These are phyloP conservation scores for Spilosoma lubricipeda DNA, from an alignment of 2,888 invertebrate genomes.

Conservation along the genomic window DNA sequence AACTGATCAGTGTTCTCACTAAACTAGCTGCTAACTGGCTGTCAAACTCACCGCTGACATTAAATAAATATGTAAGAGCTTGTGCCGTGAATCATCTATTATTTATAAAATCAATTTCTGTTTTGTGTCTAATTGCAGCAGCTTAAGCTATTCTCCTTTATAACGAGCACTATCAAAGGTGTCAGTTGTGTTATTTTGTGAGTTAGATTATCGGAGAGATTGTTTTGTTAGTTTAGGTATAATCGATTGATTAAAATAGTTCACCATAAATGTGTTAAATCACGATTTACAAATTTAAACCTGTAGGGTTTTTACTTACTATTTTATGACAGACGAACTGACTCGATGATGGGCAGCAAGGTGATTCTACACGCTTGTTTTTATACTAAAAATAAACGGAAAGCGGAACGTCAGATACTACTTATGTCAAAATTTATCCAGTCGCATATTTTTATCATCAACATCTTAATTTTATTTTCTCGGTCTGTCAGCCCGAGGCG, in stretches of 20 bases:
- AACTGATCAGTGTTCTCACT: constrained; percentile 76
- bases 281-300: too few species aligned
- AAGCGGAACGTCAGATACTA: too few species aligned
- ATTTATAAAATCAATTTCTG: constrained; percentile 58
- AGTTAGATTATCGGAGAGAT: background rate
- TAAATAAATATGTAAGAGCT: constrained; percentile 65
- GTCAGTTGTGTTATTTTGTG: background rate
- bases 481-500: constrained; percentile 72
- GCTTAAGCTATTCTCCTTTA: constrained; percentile 25
- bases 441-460: constrained; percentile 78
- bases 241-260: background rate
- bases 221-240: background rate
- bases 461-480: constrained; percentile 76
- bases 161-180: background rate
- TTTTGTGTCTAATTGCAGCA: constrained; percentile 42
- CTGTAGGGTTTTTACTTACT: too few species aligned
- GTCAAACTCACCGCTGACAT: constrained; percentile 63
- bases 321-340: too few species aligned
- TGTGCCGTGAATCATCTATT: constrained; percentile 53
- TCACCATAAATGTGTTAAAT: background rate
- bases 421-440: constrained; percentile 67
- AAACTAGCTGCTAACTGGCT: constrained; percentile 73
- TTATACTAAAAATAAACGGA: too few species aligned
- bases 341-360: too few species aligned
- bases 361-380: too few species aligned